Evolutionary conservation across 2,888 invertebrate genomes (phyloP).

Genomic region (Aelia acuminata): DNA sequence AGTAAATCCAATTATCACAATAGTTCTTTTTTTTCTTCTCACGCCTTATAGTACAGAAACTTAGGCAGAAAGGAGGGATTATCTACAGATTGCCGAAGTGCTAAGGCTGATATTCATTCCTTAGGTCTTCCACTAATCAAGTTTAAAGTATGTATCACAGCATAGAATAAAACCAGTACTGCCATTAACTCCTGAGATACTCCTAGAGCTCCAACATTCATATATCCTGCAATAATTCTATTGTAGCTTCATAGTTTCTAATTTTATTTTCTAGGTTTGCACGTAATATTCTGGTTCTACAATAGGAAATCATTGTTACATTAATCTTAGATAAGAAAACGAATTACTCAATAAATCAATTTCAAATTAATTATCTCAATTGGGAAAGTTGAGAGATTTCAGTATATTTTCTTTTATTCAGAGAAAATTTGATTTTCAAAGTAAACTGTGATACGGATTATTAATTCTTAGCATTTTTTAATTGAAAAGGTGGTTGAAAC

Average conservation of each 20-base stretch:
- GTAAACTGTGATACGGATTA: background rate
- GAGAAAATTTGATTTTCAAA: background rate
- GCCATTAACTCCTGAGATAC: background rate
- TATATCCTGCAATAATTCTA: background rate
- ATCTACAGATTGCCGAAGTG: background rate
- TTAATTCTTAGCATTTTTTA: background rate
- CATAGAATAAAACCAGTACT: background rate
- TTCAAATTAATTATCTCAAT: background rate
- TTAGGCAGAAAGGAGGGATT: background rate
- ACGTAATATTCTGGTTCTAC: background rate
- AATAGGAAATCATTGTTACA: background rate
- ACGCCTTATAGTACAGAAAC: background rate
- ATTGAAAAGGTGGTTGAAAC: conserved; percentile 25
- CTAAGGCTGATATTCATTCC: background rate
- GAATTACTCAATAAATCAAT: background rate
- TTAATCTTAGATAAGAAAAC: background rate
- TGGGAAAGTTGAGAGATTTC: background rate
- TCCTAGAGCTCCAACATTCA: too few relatives aligned
- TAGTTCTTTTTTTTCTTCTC: background rate
- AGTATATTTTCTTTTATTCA: too few relatives aligned
- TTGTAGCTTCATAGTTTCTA: background rate
- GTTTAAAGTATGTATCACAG: background rate
- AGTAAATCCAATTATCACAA: background rate
- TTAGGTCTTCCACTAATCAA: background rate
- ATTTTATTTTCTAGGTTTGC: background rate